Evolutionary conservation across 2,888 invertebrate species (phyloP).

Genomic region (Drosophila monieri): DNA sequence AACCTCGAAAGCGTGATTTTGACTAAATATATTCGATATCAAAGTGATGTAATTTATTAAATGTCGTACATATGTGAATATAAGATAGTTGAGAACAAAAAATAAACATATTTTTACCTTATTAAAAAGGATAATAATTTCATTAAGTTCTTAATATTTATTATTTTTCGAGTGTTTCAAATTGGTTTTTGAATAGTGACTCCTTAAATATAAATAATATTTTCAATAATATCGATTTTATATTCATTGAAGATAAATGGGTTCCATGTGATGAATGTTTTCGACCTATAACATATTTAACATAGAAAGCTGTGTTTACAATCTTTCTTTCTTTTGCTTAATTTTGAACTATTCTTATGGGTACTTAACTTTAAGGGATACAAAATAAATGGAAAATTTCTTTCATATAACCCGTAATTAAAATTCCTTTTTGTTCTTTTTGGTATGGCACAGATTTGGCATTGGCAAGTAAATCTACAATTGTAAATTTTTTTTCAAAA

Average conservation of each 20-base stretch:
- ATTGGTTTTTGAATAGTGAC: neutral
- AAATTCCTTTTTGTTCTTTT: constrained; percentile 50
- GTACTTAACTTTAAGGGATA: constrained; percentile 42
- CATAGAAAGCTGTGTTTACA: constrained; percentile 63
- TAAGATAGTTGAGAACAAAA: neutral
- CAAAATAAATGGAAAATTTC: constrained; percentile 8
- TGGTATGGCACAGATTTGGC: constrained; percentile 80
- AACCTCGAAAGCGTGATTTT: no score
- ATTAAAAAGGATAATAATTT: neutral
- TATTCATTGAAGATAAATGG: constrained; percentile 7
- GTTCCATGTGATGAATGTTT: constrained; percentile 60
- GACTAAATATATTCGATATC: neutral
- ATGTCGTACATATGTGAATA: neutral
- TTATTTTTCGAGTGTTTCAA: neutral
- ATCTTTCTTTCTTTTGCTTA: constrained; percentile 49
- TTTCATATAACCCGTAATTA: constrained; percentile 21
- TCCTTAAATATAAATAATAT: constrained; percentile 15
- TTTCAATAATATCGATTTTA: neutral
- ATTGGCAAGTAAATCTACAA: constrained; percentile 53
- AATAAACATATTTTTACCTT: constrained; percentile 1
- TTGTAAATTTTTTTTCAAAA: neutral
- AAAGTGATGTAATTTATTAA: constrained; percentile 8
- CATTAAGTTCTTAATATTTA: constrained; percentile 2
- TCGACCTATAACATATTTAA: constrained; percentile 64
- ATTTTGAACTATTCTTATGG: constrained; percentile 48